These are phyloP conservation scores for Anolis apletophallus DNA, from an alignment of 2,797 vertebrate species.

Conservation along the genomic window DNA sequence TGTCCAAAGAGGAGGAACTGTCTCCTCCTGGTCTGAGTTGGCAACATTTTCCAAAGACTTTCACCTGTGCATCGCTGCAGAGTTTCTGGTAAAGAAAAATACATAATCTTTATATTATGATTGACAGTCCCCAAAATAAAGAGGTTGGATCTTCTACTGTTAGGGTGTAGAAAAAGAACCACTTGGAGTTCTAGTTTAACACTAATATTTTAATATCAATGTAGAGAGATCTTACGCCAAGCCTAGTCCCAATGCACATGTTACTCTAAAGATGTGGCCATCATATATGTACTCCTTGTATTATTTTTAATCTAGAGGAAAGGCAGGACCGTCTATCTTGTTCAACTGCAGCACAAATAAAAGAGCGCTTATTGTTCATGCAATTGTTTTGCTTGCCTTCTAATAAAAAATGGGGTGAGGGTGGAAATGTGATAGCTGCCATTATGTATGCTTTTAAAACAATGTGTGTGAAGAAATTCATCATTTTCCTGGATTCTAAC, in stretches of 20 bases:
- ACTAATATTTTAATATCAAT: neutral
- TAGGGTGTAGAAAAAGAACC: neutral
- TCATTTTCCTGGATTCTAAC: no score
- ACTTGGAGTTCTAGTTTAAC: neutral
- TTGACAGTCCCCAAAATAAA: neutral
- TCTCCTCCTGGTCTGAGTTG: constrained; percentile 92
- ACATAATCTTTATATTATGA: neutral
- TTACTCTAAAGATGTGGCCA: neutral
- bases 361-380: neutral
- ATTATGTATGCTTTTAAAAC: no score
- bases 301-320: neutral
- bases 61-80: constrained; percentile 87
- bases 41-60: constrained; percentile 94
- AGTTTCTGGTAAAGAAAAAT: constrained; percentile 80
- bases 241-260: neutral
- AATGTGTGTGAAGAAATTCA: no score
- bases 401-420: no score
- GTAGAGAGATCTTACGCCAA: neutral
- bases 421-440: no score
- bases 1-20: constrained; percentile 95
- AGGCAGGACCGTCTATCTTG: neutral
- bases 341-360: neutral
- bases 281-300: neutral
- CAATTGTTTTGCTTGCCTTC: no score
- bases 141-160: neutral